Base-by-base conservation (phyloP, 2,797 vertebrate species). In the Fratercula arctica region DNA sequence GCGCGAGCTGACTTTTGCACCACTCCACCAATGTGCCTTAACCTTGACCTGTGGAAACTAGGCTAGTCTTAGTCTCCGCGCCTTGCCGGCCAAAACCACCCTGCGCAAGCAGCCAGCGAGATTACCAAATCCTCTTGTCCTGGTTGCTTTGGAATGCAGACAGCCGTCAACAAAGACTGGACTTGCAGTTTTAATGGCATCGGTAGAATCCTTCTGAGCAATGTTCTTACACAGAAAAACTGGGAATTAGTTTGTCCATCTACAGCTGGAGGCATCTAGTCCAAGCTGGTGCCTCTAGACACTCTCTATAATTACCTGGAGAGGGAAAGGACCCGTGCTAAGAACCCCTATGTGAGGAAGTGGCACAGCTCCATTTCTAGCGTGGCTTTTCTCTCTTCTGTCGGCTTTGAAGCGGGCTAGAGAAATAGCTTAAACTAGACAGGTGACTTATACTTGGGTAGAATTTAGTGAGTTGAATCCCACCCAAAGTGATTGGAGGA, bases 11-110 rank as follows among this genome's bases (percentile, higher is more conserved):
- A 53, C 69, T 86, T 61, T 31, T 93, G 89, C 85, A 19, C 72
- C 37, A 4, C 93, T 81, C 57, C 93, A 48, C 92, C 91, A 29
- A 64, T 2, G 2, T 54, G 92, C 79, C 89, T 89, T 60, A 60
- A 69, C 75, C 72, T 76, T 79, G 87, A 70, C 85, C 94, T 61
- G 95, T 86, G 92, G 67, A 81, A 91, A 88, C 77, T 57, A 56
- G 77, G 85, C 89, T 94, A 28, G 63, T 26, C 82, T 93, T 19
- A 35, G 87, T 39, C 69, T 66, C 41, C 8, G 2, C 11, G 73
- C n/a, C 74, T 31, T 33, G 48, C 83, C 24, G 25, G 26, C 87
- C 92, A 77, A 94, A 92, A 78, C 76, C 33, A 4, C 68, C 87
- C 79, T 0, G 16, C 3, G 60, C 0, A 66, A 76, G 59, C 83